Base-by-base conservation (phyloP, 1,140 invertebrate genomes). In the Popillia japonica region DNA sequence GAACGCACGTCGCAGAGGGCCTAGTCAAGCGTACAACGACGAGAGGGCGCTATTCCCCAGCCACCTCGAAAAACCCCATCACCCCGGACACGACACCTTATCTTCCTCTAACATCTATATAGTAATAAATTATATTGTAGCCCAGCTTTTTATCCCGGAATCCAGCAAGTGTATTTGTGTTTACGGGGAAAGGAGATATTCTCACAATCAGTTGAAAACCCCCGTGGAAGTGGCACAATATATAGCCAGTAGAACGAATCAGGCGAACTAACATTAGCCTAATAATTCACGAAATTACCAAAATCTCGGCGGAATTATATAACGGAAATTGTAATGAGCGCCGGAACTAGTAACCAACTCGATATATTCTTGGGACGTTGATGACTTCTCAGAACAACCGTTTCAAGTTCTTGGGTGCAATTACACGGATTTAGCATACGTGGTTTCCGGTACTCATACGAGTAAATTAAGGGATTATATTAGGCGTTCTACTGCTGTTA, bases 301-400 rank as follows among this genome's bases (percentile, higher is more conserved):
- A 41, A 78, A 78, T 73, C 76, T 20, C 34, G 23, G 61, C 40
- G 68, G 76, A 77, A 77, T 73, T 41, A 41, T 78, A 73, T 34
- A 68, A 78, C 77, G 77, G 77, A 78, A 78, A 78, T 78, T 78
- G 77, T 78, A 78, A 78, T 78, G 68, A 41, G 68, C 68, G 64
- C 77, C 68, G 44, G 42, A 78, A 78, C 77, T 78, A 78, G 77
- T 72, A 78, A 74, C 77, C 72, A 78, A 78, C 77, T 73, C 77
- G 23, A 78, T 78, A 78, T 78, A 78, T 73, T 73, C 77, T 17
- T 6, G 72, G 77, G 41, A 78, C 77, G 64, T 77, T 78, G 77
- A 78, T 78, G 77, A 78, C 77, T 78, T 78, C 68, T 41, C 72
- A 73, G 68, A 78, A 78, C 77, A 78, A n/a, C 77, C 34, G 41